phyloP scores from a whole-genome alignment of 2,797 vertebrate genomes.

The Discoglossus pictus region DNA sequence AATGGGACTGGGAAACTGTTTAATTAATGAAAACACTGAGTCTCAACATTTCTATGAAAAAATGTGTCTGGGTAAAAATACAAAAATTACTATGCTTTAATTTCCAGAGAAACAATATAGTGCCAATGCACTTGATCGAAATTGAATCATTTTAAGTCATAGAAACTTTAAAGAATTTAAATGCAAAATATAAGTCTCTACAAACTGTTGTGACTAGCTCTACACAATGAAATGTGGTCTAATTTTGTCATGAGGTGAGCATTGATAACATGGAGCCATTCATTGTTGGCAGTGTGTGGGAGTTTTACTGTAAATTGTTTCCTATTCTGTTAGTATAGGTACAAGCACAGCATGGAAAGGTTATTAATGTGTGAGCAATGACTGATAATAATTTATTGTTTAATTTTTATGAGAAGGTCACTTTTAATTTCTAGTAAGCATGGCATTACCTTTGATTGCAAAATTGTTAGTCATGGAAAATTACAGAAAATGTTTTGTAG shows the following conservation, averaged over 20 bases:
- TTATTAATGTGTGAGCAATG: constrained; percentile 27
- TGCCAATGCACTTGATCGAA: not conserved
- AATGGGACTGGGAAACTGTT: too few relatives aligned
- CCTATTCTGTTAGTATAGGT: constrained; percentile 9
- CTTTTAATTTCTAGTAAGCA: constrained; percentile 47
- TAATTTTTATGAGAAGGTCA: constrained; percentile 41
- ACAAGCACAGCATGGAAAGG: constrained; percentile 44
- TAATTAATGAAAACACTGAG: too few relatives aligned
- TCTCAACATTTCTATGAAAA: too few relatives aligned
- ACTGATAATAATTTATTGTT: constrained; percentile 32
- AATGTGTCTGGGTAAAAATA: too few relatives aligned
- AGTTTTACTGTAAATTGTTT: constrained; percentile 21
- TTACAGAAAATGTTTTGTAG: constrained; percentile 36
- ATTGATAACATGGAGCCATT: constrained; percentile 9
- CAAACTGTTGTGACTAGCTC: not conserved
- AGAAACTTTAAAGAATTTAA: too few relatives aligned
- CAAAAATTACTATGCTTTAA: too few relatives aligned
- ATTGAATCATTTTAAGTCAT: not conserved
- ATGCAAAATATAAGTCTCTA: too few relatives aligned
- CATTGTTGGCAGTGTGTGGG: constrained; percentile 35
- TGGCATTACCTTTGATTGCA: constrained; percentile 38
- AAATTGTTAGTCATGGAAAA: constrained; percentile 48
- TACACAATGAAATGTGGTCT: not conserved
- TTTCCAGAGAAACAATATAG: too few relatives aligned
- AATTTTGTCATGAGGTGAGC: not conserved